Percentiles rank a stretch among this genome's conserved stretches.
Evolutionary conservation across 30 jellyfish, hydroid and myxozoan genomes (phyloP).

Genomic region (Aurelia sp.): DNA sequence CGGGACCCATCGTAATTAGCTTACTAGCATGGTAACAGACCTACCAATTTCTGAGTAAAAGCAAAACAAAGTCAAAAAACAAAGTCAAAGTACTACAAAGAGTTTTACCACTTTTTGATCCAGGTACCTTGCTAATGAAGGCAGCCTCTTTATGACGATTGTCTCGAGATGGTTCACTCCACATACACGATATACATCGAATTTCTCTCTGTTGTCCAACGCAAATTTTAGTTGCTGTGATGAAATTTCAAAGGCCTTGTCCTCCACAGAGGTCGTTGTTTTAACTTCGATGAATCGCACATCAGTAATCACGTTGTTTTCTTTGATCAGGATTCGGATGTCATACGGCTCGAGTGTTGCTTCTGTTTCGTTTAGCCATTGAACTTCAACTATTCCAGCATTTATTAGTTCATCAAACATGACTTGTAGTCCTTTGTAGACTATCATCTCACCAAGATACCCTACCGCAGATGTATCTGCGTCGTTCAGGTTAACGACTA

Average conservation of each 20-base stretch:
- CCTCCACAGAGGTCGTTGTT: conserved; percentile 44
- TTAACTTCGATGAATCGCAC: conserved; percentile 80
- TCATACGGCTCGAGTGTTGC: conserved; percentile 79
- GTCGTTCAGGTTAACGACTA: background rate
- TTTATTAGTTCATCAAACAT: conserved; percentile 7
- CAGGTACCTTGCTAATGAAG: conserved; percentile 49
- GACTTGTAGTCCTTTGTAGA: conserved; percentile 21
- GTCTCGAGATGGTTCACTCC: conserved; percentile 31
- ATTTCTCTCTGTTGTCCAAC: conserved; percentile 47
- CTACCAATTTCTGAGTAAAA: too few relatives aligned
- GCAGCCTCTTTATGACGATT: conserved; percentile 51
- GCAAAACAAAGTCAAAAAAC: background rate
- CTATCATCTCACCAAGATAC: conserved; percentile 71
- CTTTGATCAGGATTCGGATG: conserved; percentile 6
- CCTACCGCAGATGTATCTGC: conserved; percentile 52
- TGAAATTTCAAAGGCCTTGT: conserved; percentile 84
- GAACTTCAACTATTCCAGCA: background rate
- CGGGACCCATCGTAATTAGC: too few relatives aligned
- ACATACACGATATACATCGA: conserved; percentile 78
- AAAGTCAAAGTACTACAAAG: conserved; percentile 44
- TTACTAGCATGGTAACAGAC: too few relatives aligned
- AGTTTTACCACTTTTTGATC: conserved; percentile 60
- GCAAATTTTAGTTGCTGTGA: conserved; percentile 73
- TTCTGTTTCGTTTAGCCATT: conserved; percentile 75
- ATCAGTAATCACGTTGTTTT: background rate